These are phyloP conservation scores for Kryptolebias marmoratus DNA, from an alignment of 2,113 vertebrate species.

Conservation along the genomic window DNA sequence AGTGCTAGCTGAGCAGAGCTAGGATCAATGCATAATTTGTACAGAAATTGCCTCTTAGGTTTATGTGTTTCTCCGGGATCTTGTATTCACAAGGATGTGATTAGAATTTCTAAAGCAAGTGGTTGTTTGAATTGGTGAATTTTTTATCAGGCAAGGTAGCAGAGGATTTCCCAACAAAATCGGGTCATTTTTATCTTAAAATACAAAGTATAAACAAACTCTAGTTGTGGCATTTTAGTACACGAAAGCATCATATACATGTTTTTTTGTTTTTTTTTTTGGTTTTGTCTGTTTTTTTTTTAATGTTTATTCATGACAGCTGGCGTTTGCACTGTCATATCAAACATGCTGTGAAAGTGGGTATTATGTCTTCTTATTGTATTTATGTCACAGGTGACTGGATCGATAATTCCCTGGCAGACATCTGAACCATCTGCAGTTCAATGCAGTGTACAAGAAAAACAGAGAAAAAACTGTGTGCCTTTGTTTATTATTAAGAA, in stretches of 20 bases:
- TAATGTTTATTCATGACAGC: slow-evolving; percentile 35
- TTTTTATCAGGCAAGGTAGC: slow-evolving; percentile 15
- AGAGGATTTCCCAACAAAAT: slow-evolving; percentile 23
- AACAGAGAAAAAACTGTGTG: slow-evolving; percentile 40
- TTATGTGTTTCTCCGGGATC: slow-evolving; percentile 29
- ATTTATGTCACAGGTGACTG: slow-evolving; percentile 31
- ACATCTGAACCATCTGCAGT: slow-evolving; percentile 39
- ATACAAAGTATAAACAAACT: slow-evolving; percentile 18
- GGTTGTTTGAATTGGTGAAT: slow-evolving; percentile 28
- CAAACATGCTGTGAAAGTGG: slow-evolving; percentile 17
- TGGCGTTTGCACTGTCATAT: slow-evolving; percentile 13
- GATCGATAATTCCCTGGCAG: slow-evolving; percentile 61
- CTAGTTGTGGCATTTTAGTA: slow-evolving; percentile 9
- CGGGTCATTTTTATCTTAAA: slow-evolving; percentile 13
- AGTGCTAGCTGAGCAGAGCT: slow-evolving; percentile 16
- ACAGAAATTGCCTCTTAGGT: slow-evolving; percentile 31
- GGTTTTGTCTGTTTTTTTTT: not conserved
- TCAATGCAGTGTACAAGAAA: slow-evolving; percentile 42
- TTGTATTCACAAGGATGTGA: slow-evolving; percentile 38
- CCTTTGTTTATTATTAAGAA: slow-evolving; percentile 4
- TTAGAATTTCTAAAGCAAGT: slow-evolving; percentile 32
- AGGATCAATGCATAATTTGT: slow-evolving; percentile 47
- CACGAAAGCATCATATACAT: slow-evolving; percentile 21
- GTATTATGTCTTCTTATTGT: slow-evolving; percentile 34
- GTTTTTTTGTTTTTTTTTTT: slow-evolving; percentile 18